Evolutionary conservation across 1,140 invertebrate species (phyloP).

Genomic region (Doryteuthis pealeii): DNA sequence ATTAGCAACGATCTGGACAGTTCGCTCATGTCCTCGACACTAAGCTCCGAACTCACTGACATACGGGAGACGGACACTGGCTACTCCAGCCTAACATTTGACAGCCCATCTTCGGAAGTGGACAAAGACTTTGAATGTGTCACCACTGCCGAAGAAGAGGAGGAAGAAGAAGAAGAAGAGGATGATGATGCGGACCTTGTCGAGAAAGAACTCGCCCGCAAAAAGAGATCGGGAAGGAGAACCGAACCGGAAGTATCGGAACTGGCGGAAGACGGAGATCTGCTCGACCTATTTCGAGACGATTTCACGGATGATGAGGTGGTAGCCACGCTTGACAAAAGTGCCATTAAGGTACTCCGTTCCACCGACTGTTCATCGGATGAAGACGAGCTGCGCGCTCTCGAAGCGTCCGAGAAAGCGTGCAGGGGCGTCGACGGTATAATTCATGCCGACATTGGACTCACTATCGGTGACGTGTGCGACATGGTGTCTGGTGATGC

Average conservation of each 20-base stretch:
- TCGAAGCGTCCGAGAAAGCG: background rate
- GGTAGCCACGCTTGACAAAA: background rate
- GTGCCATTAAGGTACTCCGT: background rate
- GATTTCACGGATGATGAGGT: conserved; percentile 1
- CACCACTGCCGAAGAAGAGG: background rate
- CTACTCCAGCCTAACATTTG: conserved; percentile 38
- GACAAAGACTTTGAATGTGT: conserved; percentile 23
- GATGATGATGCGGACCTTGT: background rate
- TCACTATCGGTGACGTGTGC: background rate
- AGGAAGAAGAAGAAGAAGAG: background rate
- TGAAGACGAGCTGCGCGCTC: background rate
- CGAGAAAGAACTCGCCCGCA: background rate
- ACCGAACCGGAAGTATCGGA: background rate
- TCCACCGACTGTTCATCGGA: background rate
- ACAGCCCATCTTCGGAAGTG: conserved; percentile 21
- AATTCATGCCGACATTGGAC: background rate
- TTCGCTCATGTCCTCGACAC: conserved; percentile 11
- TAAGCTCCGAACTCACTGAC: conserved; percentile 19
- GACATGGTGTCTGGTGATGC: background rate
- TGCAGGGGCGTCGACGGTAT: background rate
- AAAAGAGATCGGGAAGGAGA: background rate
- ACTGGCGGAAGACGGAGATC: background rate
- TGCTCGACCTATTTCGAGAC: background rate
- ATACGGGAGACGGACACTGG: conserved; percentile 43
- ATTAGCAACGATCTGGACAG: conserved; percentile 3